Evolutionary conservation across 2,113 vertebrate species (phyloP), one percentile per base, ranked within the genome.

Genomic region (Lipotes vexillifer): DNA sequence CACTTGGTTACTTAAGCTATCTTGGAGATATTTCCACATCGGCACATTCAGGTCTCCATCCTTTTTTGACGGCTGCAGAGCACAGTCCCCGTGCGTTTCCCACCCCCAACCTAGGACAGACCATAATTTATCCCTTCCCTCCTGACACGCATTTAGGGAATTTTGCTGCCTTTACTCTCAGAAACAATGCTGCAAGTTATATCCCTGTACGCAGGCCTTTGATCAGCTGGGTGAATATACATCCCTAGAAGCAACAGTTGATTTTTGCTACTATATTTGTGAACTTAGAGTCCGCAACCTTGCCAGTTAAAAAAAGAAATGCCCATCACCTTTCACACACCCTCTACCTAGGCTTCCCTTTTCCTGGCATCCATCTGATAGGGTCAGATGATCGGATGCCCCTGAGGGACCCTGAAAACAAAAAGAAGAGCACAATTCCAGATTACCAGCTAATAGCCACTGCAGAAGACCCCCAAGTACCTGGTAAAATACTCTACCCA

Each of bases 41-140:
- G 33, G 31, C n/a, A 93, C 10, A 31, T 36, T 3, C 0, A 2
- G 13, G 31, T 68, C 55, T n/a, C 11, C 7, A 0, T 12, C 38
- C 36, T 59, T 89, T 88, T 27, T 21, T 8, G 38, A 80, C 7
- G 49, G 6, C 27, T 20, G 1, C 4, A 14, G 1, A 89, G 69
- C 23, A 27, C 14, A 41, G 36, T 36, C 41, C 81, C 52, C 0
- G 0, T 46, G 31, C 14, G 38, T 27, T 17, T 15, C 6, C 20
- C 52, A n/a, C 4, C 11, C 10, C 20, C 11, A 93, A 9, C 15
- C 46, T 11, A 46, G 69, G 46, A 63, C 4, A 49, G 69, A 46
- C 18, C 13, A 36, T 2, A 66, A 87, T 49, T 55, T 44, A 46
- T 21, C 46, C 78, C 44, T n/a, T 55, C 5, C 41, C 3, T 75